Evolutionary conservation across 37 sponge, comb jelly and placozoan species (phyloP), one percentile per base, ranked within the genome.

Genomic region (Bolinopsis microptera): DNA sequence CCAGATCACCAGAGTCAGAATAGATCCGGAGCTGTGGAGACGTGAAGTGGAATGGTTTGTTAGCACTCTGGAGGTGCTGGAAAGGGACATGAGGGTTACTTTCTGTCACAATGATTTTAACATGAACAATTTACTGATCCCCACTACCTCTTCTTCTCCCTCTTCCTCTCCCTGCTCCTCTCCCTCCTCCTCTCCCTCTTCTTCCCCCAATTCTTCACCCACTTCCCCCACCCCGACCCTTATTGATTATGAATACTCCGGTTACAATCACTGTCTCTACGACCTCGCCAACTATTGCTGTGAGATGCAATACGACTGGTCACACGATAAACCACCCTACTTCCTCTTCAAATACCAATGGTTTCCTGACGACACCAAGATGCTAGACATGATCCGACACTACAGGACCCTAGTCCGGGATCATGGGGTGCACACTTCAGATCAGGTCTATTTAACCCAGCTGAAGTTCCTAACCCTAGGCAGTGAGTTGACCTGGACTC

Each of bases 91-190:
- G 34, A 27, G 33, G 36, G 18, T 77, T 3, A 32, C 80, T 9
- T 77, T 77, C 80, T 77, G 80, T 32, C 80, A 77, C 80, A 77
- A 77, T 77, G 80, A 77, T 18, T 27, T 77, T 3, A 77, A 32
- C 36, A 77, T 77, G 80, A 77, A 77, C 36, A 77, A 77, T 35
- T 32, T 77, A 3, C 36, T 77, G 18, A 32, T 77, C 3, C 80
- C 80, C 35, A 77, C 27, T 36, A 34, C 80, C 61, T 48, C 61
- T 13, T 48, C 61, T 13, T 48, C 61, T 13, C 61, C 61, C 13
- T 13, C 13, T 13, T 48, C 61, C 61, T 48, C 61, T 13, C 13
- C 61, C 61, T 18, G 9, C 5, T 18, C 61, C 61, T 13, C 61
- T 13, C 13, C 61, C 61, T 13, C 61, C 13, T 13, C 13, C 61